Evolutionary conservation across 1,140 invertebrate species (phyloP).

Genomic region (Heterodera schachtii): DNA sequence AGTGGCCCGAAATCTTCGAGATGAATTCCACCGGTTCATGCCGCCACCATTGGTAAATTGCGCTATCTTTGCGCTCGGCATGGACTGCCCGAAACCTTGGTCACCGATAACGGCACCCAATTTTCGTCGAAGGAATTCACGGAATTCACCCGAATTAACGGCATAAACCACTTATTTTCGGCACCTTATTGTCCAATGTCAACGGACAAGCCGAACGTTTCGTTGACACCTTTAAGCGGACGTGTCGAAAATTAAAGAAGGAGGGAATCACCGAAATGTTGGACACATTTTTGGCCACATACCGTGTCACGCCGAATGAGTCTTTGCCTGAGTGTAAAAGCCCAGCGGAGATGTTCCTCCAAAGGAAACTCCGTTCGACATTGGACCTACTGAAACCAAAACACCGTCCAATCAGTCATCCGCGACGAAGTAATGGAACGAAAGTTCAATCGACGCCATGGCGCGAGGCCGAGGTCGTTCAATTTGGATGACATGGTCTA

Average conservation of each 20-base stretch:
- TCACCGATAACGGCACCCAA: constrained; percentile 19
- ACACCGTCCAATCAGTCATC: not conserved
- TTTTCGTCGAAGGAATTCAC: constrained; percentile 1
- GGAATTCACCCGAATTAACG: not conserved
- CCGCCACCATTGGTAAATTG: constrained; percentile 25
- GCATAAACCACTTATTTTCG: constrained; percentile 9
- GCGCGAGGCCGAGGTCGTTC: not conserved
- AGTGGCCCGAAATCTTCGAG: not conserved
- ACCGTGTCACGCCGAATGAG: constrained; percentile 9
- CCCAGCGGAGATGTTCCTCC: constrained; percentile 18
- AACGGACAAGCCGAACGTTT: constrained; percentile 59
- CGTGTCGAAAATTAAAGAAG: not conserved
- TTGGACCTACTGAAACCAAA: constrained; percentile 7
- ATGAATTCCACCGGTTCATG: constrained; percentile 10
- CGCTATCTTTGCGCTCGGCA: not conserved
- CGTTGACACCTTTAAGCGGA: constrained; percentile 52
- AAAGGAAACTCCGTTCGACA: not conserved
- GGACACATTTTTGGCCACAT: constrained; percentile 8
- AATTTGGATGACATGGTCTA: not conserved
- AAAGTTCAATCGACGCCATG: constrained; percentile 9
- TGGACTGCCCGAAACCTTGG: not conserved
- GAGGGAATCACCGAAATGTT: constrained; percentile 19
- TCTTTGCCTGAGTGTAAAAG: not conserved
- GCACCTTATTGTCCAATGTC: constrained; percentile 9
- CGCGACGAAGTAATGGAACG: constrained; percentile 10